These are phyloP conservation scores for Stichodactyla mertensii DNA, from an alignment of 64 coral and sea anemone species.

Conservation along the genomic window DNA sequence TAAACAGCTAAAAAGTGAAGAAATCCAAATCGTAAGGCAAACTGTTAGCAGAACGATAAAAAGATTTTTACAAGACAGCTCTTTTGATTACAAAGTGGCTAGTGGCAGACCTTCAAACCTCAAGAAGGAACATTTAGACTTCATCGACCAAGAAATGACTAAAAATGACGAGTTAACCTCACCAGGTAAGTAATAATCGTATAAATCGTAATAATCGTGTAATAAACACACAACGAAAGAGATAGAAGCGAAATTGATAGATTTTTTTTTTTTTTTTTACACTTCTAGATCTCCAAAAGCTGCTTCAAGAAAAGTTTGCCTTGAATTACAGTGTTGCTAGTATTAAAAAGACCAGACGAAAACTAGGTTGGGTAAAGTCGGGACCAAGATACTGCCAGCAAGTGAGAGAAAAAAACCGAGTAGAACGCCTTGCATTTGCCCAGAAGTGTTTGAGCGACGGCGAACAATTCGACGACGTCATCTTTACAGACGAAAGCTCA, in stretches of 20 bases:
- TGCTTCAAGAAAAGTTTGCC: neutral
- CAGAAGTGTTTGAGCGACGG: neutral
- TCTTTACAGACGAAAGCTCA: slow-evolving; percentile 46
- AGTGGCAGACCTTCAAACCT: neutral
- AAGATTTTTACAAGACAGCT: slow-evolving; percentile 3
- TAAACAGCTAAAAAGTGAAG: too few species aligned
- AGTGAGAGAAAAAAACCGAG: slow-evolving; percentile 25
- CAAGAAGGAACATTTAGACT: too few species aligned
- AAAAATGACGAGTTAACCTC: too few species aligned
- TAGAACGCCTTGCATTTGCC: slow-evolving; percentile 18
- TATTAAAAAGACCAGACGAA: slow-evolving; percentile 1
- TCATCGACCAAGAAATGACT: too few species aligned
- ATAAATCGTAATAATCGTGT: too few species aligned
- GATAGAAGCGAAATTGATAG: too few species aligned
- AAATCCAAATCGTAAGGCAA: neutral
- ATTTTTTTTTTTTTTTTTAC: too few species aligned
- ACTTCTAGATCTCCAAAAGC: too few species aligned
- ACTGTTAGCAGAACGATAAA: neutral
- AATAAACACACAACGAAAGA: too few species aligned
- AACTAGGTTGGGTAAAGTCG: neutral
- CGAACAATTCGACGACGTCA: slow-evolving; percentile 20
- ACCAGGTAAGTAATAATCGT: too few species aligned
- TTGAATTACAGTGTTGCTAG: neutral
- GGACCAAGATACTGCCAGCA: slow-evolving; percentile 45
- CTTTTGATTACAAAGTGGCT: neutral